Base-by-base conservation (phyloP, 2,888 invertebrate genomes). In the Chrysomela aeneicollis region DNA sequence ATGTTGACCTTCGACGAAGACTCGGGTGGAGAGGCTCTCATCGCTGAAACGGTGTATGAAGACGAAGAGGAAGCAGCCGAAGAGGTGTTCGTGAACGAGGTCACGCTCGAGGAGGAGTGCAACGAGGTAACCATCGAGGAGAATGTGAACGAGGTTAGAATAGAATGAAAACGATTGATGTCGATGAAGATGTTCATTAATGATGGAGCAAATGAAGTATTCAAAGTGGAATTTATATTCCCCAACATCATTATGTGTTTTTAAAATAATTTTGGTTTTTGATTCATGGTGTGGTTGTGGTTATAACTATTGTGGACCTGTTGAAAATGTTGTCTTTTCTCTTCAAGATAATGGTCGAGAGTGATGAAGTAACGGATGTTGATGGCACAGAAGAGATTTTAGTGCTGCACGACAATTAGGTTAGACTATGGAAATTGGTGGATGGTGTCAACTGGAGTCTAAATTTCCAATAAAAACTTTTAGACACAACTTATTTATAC, bases 61-160 rank as follows among this genome's bases (percentile, higher is more conserved):
- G 68, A 61, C 47, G 64, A 61, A 18, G 55, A 66, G 22, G 59
- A 32, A 9, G 59, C 53, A 35, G 63, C 53, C 0, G 69, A 63
- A 22, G 71, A 72, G 19, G 74, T 73, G 42, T 82, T 81, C 70
- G 79, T 82, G 12, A 81, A 82, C 63, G 82, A 82, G 70, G 81
- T 82, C 22, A 82, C 82, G 32, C 74, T 82, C 62, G 82, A 82
- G 58, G 81, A 80, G 63, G 76, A 78, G 55, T 76, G 76, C 5
- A 78, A 79, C 61, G 79, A 79, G 67, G 77, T 79, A 37, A 79
- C 78, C 26, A 76, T 79, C 5, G 78, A 77, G 53, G 78, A 78
- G 53, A 70, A 73, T 53, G 64, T 72, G 10, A 67, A 72, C 59
- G 76, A 77, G 63, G 71, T 76, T 42, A 15, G 42, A 19, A 71